Evolutionary conservation across 2,888 invertebrate species (phyloP).

Genomic region (Plebejus argus): DNA sequence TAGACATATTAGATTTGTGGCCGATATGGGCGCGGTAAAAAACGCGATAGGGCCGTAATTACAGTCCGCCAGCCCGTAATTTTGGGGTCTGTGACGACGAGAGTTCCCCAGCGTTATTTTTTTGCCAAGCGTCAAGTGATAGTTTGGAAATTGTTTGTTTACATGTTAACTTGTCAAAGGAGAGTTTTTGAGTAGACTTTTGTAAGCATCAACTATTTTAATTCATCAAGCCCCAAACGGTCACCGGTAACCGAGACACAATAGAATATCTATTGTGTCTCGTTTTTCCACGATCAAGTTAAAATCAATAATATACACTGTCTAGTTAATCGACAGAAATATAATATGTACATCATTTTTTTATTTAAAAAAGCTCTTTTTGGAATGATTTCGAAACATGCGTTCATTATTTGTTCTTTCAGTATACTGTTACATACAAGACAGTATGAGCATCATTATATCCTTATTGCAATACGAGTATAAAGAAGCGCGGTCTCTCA

Average conservation of each 20-base stretch:
- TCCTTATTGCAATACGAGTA: slow-evolving; percentile 18
- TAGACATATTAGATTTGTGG: slow-evolving; percentile 74
- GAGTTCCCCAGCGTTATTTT: slow-evolving; percentile 52
- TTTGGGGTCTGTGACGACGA: slow-evolving; percentile 58
- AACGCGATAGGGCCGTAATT: slow-evolving; percentile 64
- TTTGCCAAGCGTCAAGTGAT: slow-evolving; percentile 49
- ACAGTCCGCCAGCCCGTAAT: slow-evolving; percentile 60
- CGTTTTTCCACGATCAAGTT: too few species aligned
- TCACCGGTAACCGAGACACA: too few species aligned
- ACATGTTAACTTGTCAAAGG: not conserved
- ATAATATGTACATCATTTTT: too few species aligned
- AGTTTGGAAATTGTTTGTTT: slow-evolving; percentile 27
- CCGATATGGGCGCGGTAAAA: slow-evolving; percentile 61
- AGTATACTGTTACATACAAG: too few species aligned
- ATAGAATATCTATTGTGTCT: too few species aligned
- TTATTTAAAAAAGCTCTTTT: too few species aligned
- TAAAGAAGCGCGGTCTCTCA: slow-evolving; percentile 47
- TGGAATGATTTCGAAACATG: too few species aligned
- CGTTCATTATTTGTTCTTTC: too few species aligned
- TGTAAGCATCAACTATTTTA: not conserved
- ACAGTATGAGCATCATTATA: not conserved
- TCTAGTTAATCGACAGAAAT: not conserved
- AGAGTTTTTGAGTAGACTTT: not conserved
- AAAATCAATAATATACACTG: not conserved
- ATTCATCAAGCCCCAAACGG: too few species aligned